phyloP scores from a whole-genome alignment of 2,113 vertebrate genomes.

The Chionis minor region DNA sequence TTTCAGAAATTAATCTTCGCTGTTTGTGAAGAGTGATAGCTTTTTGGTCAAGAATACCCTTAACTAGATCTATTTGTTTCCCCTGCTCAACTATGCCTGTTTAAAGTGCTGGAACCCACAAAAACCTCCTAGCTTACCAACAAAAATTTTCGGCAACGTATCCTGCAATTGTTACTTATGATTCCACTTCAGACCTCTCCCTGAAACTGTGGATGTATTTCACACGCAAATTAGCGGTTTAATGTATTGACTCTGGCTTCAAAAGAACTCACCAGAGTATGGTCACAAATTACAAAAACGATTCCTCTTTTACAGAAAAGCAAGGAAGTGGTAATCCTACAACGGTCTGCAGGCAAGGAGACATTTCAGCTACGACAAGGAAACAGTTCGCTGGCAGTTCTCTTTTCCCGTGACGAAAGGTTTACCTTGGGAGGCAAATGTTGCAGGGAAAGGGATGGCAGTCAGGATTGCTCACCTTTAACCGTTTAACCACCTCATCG shows the following conservation, averaged over 20 bases:
- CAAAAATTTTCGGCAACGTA: not conserved
- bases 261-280: not conserved
- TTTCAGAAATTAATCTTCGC: not conserved
- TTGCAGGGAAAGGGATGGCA: not conserved
- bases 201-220: not conserved
- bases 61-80: not conserved
- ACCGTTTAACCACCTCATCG: constrained; percentile 96
- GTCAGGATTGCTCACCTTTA: constrained; percentile 84
- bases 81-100: accelerated
- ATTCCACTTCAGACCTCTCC: not conserved
- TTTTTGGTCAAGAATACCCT: not conserved
- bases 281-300: accelerated
- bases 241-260: not conserved
- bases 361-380: not conserved
- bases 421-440: not conserved
- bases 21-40: not conserved
- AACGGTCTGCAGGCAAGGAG: not conserved
- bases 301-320: not conserved
- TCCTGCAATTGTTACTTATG: not conserved
- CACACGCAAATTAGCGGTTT: not conserved
- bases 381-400: not conserved
- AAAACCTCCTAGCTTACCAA: not conserved
- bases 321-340: not conserved
- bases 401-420: not conserved
- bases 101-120: not conserved